Evolutionary conservation across 2,888 invertebrate genomes (phyloP), one percentile per base, ranked within the genome.

Genomic region (Apodemia duryi): DNA sequence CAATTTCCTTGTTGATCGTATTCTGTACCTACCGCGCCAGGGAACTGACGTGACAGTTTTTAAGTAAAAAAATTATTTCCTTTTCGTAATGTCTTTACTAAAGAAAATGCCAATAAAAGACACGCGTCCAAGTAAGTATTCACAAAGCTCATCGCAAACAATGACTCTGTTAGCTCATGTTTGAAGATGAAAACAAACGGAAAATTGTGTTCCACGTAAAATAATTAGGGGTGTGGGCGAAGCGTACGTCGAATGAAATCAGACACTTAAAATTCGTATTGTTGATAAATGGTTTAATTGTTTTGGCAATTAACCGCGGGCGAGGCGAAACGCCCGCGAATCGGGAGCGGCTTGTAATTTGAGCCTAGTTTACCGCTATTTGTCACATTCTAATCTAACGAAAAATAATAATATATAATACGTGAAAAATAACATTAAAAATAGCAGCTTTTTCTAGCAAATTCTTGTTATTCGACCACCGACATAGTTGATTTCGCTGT

Each of bases 231-330:
- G 68, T 65, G 70, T 69, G 76, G 76, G 75, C 66, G 75, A 70
- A 75, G 46, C 46, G 71, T 69, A 69, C 70, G 72, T 70, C 68
- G 69, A 73, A 73, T 72, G 75, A 74, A 79, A 80, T 77, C 77
- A 76, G 79, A 78, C 77, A 77, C 78, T 79, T 79, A 76, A 76
- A 77, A 77, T 77, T 77, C 76, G 75, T 77, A 74, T 74, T 77
- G 79, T 77, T 80, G 78, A 78, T 80, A 78, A 82, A 86, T 81
- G 84, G 82, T 84, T 80, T 85, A 87, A 87, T 86, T 86, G 86
- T 86, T 85, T 84, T 80, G 80, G 84, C 86, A 85, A 86, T 86
- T 86, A 85, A 78, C 80, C 70, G 46, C 71, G 74, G 68, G 71
- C 69, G 73, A 67, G 67, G 69, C 69, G 68, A 67, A 29, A 13